These are phyloP conservation scores for Eupithecia exiguata DNA, from an alignment of 2,888 invertebrate genomes.

Conservation along the genomic window DNA sequence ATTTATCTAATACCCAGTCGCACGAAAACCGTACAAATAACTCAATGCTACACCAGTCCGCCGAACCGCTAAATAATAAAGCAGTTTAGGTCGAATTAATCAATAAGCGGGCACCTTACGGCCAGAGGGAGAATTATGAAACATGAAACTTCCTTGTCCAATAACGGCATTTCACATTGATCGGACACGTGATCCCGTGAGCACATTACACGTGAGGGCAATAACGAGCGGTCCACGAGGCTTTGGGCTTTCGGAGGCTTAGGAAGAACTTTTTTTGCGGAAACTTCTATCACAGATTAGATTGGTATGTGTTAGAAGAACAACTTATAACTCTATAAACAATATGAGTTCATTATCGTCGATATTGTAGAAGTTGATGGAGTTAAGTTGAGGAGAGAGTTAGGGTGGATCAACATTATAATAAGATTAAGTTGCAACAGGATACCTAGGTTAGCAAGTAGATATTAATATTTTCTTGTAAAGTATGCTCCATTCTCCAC, in stretches of 20 bases:
- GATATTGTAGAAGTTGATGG: not conserved
- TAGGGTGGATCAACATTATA: not conserved
- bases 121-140: slow-evolving; percentile 15
- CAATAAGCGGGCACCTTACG: slow-evolving; percentile 7
- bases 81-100: slow-evolving; percentile 1
- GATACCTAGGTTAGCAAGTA: not conserved
- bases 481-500: not conserved
- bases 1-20: not conserved
- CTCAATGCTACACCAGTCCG: not conserved
- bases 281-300: slow-evolving; percentile 8
- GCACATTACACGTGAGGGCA: slow-evolving; percentile 17
- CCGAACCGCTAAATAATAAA: slow-evolving; percentile 6
- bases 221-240: slow-evolving; percentile 17
- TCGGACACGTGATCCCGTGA: slow-evolving; percentile 34
- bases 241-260: slow-evolving; percentile 19
- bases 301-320: not conserved
- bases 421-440: not conserved
- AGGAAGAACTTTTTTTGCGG: not conserved
- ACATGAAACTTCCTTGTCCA: slow-evolving; percentile 15
- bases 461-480: not conserved
- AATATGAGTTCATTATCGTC: not conserved
- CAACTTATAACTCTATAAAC: not conserved
- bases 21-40: slow-evolving; percentile 2
- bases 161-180: slow-evolving; percentile 23
- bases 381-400: not conserved